These are phyloP conservation scores for Apamea sordens DNA, from an alignment of 2,888 invertebrate species.

Conservation along the genomic window DNA sequence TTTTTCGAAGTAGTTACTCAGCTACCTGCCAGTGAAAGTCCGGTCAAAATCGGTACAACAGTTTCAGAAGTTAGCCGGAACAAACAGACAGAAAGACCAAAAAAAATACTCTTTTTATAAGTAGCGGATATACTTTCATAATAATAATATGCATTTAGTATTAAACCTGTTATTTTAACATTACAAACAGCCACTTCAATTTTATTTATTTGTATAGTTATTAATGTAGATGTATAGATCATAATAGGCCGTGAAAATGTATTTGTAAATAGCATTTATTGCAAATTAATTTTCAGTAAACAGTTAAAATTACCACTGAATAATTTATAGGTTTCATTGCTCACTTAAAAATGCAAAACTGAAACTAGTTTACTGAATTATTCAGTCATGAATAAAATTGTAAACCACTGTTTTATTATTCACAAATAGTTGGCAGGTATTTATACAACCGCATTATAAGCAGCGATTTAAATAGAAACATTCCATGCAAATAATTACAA, in stretches of 20 bases:
- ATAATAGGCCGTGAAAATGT: neutral
- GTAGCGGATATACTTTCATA: neutral
- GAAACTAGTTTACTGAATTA: conserved; percentile 29
- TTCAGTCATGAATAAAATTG: conserved; percentile 31
- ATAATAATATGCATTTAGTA: neutral
- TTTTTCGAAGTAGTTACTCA: too few species aligned
- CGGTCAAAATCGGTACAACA: too few species aligned
- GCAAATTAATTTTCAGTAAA: neutral
- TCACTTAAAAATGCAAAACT: conserved; percentile 23
- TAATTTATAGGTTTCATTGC: conserved; percentile 14
- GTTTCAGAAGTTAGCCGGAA: too few species aligned
- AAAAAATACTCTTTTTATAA: too few species aligned
- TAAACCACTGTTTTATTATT: conserved; percentile 32
- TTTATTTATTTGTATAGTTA: too few species aligned
- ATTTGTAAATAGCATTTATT: neutral
- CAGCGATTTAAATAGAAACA: conserved; percentile 7
- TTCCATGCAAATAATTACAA: conserved; percentile 17
- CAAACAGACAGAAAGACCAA: too few species aligned
- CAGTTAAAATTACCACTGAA: conserved; percentile 1
- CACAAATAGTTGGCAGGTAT: conserved; percentile 27
- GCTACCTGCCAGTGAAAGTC: too few species aligned
- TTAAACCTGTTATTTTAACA: too few species aligned
- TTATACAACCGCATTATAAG: conserved; percentile 21
- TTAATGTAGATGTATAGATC: too few species aligned
- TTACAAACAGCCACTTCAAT: too few species aligned